phyloP scores from a whole-genome alignment of 2,888 invertebrate genomes.

The Hoplodrina blanda region DNA sequence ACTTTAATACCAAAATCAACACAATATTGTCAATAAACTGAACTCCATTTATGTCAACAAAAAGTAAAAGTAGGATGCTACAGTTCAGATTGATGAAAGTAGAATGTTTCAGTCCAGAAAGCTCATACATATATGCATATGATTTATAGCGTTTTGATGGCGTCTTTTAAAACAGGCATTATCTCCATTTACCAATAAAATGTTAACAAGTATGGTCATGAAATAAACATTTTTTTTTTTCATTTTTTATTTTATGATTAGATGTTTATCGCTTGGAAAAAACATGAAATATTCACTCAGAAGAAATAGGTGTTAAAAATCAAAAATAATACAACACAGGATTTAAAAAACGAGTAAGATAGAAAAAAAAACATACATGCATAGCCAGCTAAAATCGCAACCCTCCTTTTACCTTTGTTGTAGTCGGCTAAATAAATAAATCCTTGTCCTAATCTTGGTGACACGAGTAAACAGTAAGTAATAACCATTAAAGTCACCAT shows the following conservation, averaged over 20 bases:
- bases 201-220: too few species aligned
- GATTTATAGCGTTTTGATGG: too few species aligned
- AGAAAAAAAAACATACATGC: neutral
- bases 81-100: neutral
- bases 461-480: constrained; percentile 27
- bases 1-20: constrained; percentile 17
- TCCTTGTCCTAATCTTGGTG: constrained; percentile 11
- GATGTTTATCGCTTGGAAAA: neutral
- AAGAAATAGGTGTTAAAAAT: neutral
- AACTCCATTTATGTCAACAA: neutral
- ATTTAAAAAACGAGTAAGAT: neutral
- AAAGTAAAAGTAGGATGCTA: constrained; percentile 2
- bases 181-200: too few species aligned
- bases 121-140: neutral
- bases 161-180: too few species aligned
- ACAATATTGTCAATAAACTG: neutral
- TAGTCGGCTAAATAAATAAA: neutral
- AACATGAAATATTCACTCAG: neutral
- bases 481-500: constrained; percentile 14
- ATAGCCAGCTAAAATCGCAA: too few species aligned
- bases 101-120: neutral
- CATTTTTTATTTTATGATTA: too few species aligned
- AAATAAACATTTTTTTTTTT: too few species aligned
- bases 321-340: neutral
- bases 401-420: too few species aligned